Conservation (phyloP, 2,888 invertebrate genomes). For the Tholera decimalis region DNA sequence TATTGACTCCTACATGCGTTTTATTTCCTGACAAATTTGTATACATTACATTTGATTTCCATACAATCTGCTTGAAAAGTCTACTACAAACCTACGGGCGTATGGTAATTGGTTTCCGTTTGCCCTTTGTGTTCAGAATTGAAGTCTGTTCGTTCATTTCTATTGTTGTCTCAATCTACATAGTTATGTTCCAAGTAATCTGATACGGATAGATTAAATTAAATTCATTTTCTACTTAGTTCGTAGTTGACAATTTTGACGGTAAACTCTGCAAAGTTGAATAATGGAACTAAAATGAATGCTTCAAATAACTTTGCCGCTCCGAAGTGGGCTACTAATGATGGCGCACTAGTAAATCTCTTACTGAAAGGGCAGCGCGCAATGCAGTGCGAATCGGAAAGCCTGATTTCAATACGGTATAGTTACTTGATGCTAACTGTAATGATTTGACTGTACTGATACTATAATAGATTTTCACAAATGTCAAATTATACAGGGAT, state of each 20-base stretch:
- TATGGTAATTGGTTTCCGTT: slow-evolving; percentile 49
- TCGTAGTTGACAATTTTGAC: slow-evolving; percentile 2
- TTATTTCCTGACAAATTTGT: slow-evolving; percentile 19
- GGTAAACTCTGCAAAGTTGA: neutral
- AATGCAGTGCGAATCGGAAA: no score
- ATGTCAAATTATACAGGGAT: no score
- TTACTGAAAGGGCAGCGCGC: no score
- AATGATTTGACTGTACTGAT: neutral
- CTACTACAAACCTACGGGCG: slow-evolving; percentile 13
- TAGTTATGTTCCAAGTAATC: slow-evolving; percentile 12
- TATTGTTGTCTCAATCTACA: slow-evolving; percentile 43
- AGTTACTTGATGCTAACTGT: neutral
- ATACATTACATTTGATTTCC: slow-evolving; percentile 39
- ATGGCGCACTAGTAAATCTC: neutral
- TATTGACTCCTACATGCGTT: slow-evolving; percentile 12
- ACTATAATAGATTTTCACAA: no score
- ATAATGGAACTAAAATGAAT: slow-evolving; percentile 11
- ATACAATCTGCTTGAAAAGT: slow-evolving; percentile 22
- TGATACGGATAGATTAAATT: slow-evolving; percentile 17
- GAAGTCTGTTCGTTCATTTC: slow-evolving; percentile 28
- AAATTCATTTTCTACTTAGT: slow-evolving; percentile 8
- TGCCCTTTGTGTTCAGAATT: slow-evolving; percentile 20
- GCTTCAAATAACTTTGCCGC: neutral
- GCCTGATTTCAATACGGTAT: neutral
- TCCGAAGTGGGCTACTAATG: neutral